Conservation (phyloP, 2,113 vertebrate genomes). For the Cololabis saira region DNA sequence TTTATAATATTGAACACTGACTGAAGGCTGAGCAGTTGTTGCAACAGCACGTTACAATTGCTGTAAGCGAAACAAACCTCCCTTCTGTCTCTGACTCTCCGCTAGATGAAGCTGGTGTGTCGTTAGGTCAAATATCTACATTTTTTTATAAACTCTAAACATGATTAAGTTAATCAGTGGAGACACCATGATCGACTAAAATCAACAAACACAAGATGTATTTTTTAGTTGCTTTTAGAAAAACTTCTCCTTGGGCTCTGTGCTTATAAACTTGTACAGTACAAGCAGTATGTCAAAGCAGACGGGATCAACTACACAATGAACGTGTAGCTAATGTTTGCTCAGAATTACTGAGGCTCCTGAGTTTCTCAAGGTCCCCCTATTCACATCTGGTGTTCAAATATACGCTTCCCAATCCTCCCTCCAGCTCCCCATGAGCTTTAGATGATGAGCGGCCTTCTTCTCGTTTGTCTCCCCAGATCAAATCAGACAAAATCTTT, state of each 20-base stretch:
- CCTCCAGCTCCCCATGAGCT: constrained; percentile 14
- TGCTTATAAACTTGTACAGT: background rate
- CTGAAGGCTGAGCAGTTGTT: too few relatives aligned
- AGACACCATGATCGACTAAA: too few relatives aligned
- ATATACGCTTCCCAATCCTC: constrained; percentile 20
- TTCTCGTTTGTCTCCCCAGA: constrained; percentile 77
- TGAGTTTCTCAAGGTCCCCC: constrained; percentile 36
- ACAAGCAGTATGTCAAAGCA: constrained; percentile 12
- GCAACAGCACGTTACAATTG: too few relatives aligned
- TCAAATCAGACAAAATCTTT: constrained; percentile 95
- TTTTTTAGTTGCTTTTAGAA: too few relatives aligned
- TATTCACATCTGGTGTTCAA: constrained; percentile 55
- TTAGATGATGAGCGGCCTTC: constrained; percentile 32
- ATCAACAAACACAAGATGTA: too few relatives aligned
- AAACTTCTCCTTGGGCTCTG: background rate
- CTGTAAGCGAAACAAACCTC: too few relatives aligned
- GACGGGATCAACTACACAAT: constrained; percentile 12
- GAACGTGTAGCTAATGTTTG: constrained; percentile 28
- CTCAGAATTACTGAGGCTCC: constrained; percentile 20
- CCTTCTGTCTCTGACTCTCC: too few relatives aligned
- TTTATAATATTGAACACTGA: too few relatives aligned
- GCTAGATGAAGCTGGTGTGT: too few relatives aligned
- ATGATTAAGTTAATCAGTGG: too few relatives aligned
- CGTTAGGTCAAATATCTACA: too few relatives aligned
- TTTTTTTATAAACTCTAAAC: too few relatives aligned